A percentile compares a stretch with the other conserved stretches of the same genome.
phyloP scores from a whole-genome alignment of 1,140 invertebrate species.

The Venturia canescens region DNA sequence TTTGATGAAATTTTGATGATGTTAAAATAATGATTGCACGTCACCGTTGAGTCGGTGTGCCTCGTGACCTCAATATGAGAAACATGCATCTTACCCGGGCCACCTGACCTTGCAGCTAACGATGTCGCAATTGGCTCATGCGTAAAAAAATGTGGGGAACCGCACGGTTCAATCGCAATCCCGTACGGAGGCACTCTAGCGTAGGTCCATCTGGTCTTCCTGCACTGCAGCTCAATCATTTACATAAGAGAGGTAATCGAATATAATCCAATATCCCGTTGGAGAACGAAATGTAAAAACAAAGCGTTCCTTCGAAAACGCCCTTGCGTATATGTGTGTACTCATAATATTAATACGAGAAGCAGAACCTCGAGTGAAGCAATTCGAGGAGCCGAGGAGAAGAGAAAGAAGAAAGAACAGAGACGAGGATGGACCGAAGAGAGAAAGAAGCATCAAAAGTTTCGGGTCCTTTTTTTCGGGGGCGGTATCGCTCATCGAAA shows the following conservation, averaged over 20 bases:
- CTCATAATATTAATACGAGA: background rate
- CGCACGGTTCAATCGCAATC: too few relatives aligned
- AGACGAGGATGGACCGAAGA: background rate
- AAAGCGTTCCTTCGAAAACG: background rate
- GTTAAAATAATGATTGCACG: too few relatives aligned
- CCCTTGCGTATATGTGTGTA: background rate
- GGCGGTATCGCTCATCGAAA: constrained; percentile 47
- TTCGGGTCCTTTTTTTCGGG: constrained; percentile 28
- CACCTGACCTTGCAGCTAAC: too few relatives aligned
- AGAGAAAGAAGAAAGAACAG: background rate
- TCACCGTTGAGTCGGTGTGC: too few relatives aligned
- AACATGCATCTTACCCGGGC: too few relatives aligned
- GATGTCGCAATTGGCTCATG: too few relatives aligned
- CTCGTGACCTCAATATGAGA: too few relatives aligned
- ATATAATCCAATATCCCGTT: background rate
- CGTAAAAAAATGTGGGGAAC: too few relatives aligned
- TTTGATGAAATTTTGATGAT: too few relatives aligned
- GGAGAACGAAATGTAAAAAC: background rate
- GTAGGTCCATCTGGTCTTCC: too few relatives aligned
- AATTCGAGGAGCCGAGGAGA: constrained; percentile 11
- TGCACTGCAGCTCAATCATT: background rate
- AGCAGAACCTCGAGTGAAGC: constrained; percentile 18
- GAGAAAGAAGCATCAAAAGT: constrained; percentile 18
- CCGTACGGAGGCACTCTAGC: too few relatives aligned
- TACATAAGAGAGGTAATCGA: background rate